Conservation (phyloP, 2,888 invertebrate genomes). For the Lasioglossum vierecki region DNA sequence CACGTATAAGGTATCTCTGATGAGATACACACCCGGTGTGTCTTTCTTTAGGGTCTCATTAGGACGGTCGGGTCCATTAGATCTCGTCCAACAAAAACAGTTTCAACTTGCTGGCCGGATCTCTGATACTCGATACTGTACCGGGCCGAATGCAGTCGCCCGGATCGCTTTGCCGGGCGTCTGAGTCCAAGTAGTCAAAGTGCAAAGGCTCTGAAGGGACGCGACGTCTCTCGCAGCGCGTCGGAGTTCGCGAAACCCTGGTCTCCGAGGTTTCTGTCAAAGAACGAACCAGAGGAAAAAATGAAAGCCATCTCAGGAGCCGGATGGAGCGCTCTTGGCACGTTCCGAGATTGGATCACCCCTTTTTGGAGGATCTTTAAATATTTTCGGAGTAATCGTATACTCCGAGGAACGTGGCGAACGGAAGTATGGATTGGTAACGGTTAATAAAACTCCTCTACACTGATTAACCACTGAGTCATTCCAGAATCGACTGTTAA, state of each 20-base stretch:
- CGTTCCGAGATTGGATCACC: background rate
- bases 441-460: too few relatives aligned
- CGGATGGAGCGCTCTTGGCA: constrained; percentile 17
- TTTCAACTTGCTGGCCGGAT: constrained; percentile 20
- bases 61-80: constrained; percentile 22
- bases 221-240: background rate
- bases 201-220: constrained; percentile 43
- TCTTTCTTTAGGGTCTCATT: constrained; percentile 30
- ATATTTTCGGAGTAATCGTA: background rate
- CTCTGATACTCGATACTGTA: constrained; percentile 25
- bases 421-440: background rate
- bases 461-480: too few relatives aligned
- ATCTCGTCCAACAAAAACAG: constrained; percentile 29
- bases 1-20: background rate
- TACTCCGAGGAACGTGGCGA: background rate
- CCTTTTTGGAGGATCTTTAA: background rate
- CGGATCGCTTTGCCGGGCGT: constrained; percentile 23
- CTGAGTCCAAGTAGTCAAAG: constrained; percentile 42
- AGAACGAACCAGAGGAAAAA: constrained; percentile 10
- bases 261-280: constrained; percentile 12
- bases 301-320: constrained; percentile 48
- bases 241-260: constrained; percentile 24
- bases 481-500: too few relatives aligned
- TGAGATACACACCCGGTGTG: background rate
- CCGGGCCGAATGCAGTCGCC: background rate